Percentiles rank a stretch among this genome's conserved stretches.
Evolutionary conservation across 1,140 invertebrate genomes (phyloP).

Genomic region (Pseudomyrmex dendroicus): DNA sequence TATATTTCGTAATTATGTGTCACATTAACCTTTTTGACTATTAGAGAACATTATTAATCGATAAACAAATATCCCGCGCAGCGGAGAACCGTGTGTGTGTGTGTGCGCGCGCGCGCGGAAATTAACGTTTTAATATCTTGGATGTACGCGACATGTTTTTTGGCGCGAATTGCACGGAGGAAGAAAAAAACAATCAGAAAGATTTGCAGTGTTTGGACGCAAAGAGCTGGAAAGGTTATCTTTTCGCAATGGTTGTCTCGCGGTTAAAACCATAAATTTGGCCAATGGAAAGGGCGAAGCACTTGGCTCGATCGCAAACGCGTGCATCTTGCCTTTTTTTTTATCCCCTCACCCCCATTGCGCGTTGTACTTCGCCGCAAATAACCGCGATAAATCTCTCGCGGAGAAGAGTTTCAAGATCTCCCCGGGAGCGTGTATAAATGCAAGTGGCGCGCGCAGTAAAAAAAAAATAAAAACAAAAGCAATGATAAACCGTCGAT

Average conservation of each 20-base stretch:
- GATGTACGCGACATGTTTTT: not conserved
- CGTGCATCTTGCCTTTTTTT: not conserved
- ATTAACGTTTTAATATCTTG: slow-evolving; percentile 22
- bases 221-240: slow-evolving; percentile 13
- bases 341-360: not conserved
- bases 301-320: slow-evolving; percentile 37
- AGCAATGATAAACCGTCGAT: slow-evolving; percentile 4
- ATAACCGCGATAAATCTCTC: slow-evolving; percentile 40
- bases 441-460: not conserved
- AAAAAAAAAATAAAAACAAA: not conserved
- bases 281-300: slow-evolving; percentile 44
- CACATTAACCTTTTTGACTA: slow-evolving; percentile 24
- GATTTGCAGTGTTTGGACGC: not conserved
- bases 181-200: not conserved
- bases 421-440: not conserved
- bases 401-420: slow-evolving; percentile 29
- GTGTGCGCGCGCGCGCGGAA: not conserved
- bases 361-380: not conserved
- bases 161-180: not conserved
- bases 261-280: slow-evolving; percentile 36
- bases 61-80: not conserved
- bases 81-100: too few relatives aligned
- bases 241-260: slow-evolving; percentile 1
- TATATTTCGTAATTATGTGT: slow-evolving; percentile 49
- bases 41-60: slow-evolving; percentile 49